Base-by-base conservation (phyloP, 2,113 vertebrate species). In the Rhea americana region DNA sequence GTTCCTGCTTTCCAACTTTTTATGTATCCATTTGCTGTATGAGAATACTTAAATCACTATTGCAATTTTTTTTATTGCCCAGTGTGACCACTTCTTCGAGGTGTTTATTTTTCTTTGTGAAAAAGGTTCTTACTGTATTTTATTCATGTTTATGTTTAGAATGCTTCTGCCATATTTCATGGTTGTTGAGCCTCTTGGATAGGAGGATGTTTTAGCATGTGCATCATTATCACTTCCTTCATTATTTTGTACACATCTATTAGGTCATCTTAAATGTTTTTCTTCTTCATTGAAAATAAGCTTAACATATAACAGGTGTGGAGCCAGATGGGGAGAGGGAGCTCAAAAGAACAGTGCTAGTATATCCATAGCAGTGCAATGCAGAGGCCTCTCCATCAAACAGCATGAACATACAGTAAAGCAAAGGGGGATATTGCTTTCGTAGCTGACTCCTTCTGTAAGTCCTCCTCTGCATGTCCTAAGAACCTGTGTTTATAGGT, bases 191-290 rank as follows among this genome's bases (percentile, higher is more conserved):
- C 56, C 68, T 92, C 70, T 93, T 91, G 66, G 73, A 72, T 84
- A 72, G 22, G 28, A 91, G 43, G 41, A 90, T 84, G 45, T 93
- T 94, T 94, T 90, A 84, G 45, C 41, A 47, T 84, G 43, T 86
- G 72, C 68, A 94, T 84, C 70, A 78, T 96, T 96, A 96, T 93
- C 93, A 90, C 90, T 95, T 88, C 56, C 51, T 94, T 94, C 62
- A 78, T 93, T 96, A 72, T 93, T 94, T 96, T 93, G 58, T 93
- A 93, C 61, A 82, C 85, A 75, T 93, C 45, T 86, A 11, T 96
- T 93, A 91, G 80, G 66, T 96, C 80, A 95, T 93, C 70, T 58
- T 90, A 86, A 91, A 86, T 94, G 87, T 72, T 95, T 96, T 93
- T 66, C 72, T 30, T 91, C 22, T 2, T 91, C 56, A 66, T 51